Conservation (phyloP, 2,888 invertebrate genomes). For the Anorthoa munda region DNA sequence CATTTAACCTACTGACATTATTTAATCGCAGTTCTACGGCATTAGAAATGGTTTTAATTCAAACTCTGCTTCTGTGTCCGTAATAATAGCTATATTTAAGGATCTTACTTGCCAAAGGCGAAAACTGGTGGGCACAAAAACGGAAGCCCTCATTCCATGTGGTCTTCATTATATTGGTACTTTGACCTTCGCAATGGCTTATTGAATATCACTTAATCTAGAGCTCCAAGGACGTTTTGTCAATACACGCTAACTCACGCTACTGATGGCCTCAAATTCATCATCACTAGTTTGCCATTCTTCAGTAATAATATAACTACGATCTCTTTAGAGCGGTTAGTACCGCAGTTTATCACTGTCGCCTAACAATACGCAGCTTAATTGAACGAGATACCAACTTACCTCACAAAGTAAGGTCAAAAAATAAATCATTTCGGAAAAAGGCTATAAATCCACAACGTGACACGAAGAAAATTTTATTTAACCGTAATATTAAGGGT, state of each 20-base stretch:
- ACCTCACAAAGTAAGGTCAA: conserved; percentile 55
- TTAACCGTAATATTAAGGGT: conserved; percentile 61
- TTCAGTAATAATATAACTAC: conserved; percentile 9
- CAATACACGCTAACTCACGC: background rate
- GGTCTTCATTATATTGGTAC: too few species aligned
- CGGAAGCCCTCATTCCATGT: too few species aligned
- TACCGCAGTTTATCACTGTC: conserved; percentile 52
- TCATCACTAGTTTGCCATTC: conserved; percentile 25
- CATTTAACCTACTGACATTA: too few species aligned
- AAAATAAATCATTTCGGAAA: conserved; percentile 53
- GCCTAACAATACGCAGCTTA: conserved; percentile 57
- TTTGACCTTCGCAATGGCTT: too few species aligned
- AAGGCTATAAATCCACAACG: conserved; percentile 56
- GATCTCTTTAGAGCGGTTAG: conserved; percentile 17
- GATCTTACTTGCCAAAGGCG: too few species aligned
- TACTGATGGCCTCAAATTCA: background rate
- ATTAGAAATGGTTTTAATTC: too few species aligned
- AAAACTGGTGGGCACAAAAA: too few species aligned
- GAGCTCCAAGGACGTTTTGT: background rate
- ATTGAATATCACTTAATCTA: too few species aligned
- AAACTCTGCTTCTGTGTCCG: too few species aligned
- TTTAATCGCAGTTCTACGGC: too few species aligned
- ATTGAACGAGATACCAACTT: conserved; percentile 61
- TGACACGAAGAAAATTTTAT: conserved; percentile 60
- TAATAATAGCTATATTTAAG: too few species aligned